Conservation (phyloP, 2,888 invertebrate genomes). For the Caradrina clavipalpis region DNA sequence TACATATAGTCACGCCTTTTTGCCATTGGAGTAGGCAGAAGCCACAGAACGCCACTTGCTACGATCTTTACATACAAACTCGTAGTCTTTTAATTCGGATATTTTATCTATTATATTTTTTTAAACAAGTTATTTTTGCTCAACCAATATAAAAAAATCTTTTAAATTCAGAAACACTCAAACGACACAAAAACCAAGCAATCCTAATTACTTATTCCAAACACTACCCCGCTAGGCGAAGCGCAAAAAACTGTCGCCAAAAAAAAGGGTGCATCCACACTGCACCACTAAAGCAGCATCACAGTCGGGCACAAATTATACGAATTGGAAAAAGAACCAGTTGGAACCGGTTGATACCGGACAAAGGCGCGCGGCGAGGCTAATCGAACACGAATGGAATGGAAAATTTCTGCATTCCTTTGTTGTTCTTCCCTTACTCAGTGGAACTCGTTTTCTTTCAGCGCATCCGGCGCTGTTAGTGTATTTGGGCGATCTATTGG, state of each 20-base stretch:
- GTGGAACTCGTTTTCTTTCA: constrained; percentile 68
- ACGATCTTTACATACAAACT: too few relatives aligned
- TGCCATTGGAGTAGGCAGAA: too few relatives aligned
- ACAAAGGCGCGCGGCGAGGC: constrained; percentile 71
- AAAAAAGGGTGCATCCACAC: constrained; percentile 46
- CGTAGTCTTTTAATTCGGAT: too few relatives aligned
- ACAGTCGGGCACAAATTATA: constrained; percentile 64
- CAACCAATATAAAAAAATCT: background rate
- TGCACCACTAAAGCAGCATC: constrained; percentile 61
- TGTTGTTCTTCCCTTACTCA: constrained; percentile 68
- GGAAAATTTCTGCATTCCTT: constrained; percentile 72
- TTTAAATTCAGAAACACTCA: background rate
- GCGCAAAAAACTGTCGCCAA: constrained; percentile 31
- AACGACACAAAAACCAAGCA: constrained; percentile 12
- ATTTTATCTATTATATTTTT: too few relatives aligned
- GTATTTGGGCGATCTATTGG: constrained; percentile 57
- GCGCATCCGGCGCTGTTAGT: constrained; percentile 62
- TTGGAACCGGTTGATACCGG: constrained; percentile 62
- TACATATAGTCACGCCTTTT: too few relatives aligned
- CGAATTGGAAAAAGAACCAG: constrained; percentile 63
- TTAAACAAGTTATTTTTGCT: background rate
- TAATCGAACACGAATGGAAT: constrained; percentile 78
- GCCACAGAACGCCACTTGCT: too few relatives aligned
- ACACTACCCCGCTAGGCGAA: constrained; percentile 25
- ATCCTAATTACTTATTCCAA: constrained; percentile 39